Conservation (phyloP, 2,797 vertebrate species). For the Craterocephalus amniculus region DNA sequence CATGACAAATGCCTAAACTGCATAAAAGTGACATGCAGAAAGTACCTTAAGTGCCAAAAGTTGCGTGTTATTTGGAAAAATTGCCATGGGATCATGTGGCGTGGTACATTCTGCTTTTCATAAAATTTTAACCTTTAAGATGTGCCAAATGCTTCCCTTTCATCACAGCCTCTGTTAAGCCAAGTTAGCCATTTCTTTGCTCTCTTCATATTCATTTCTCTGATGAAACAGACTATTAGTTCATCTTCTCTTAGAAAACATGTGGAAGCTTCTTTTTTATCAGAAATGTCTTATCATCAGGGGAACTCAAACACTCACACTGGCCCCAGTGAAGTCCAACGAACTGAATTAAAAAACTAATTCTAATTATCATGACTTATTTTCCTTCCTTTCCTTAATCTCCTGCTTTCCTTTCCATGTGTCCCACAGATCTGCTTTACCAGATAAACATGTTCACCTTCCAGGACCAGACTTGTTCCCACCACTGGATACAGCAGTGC, state of each 20-base stretch:
- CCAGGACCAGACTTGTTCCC: slow-evolving; percentile 34
- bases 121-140: too few species aligned
- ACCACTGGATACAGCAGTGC: slow-evolving; percentile 33
- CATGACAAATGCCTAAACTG: too few species aligned
- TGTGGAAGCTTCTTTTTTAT: background rate
- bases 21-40: too few species aligned
- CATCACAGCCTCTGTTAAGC: background rate
- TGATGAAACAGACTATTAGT: background rate
- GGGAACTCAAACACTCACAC: background rate
- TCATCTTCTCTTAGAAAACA: background rate
- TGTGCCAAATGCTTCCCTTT: background rate
- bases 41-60: too few species aligned
- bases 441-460: slow-evolving; percentile 48
- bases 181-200: background rate
- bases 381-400: background rate
- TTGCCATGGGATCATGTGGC: too few species aligned
- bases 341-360: background rate
- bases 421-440: slow-evolving; percentile 34
- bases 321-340: background rate
- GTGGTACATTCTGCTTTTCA: too few species aligned
- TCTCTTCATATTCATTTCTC: background rate
- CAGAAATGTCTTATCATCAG: background rate
- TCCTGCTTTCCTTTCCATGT: slow-evolving; percentile 18
- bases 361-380: background rate
- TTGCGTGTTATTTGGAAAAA: too few species aligned